Percentiles rank a stretch among this genome's conserved stretches.
These are phyloP conservation scores for Grus americana DNA, from an alignment of 2,113 vertebrate species.

Conservation along the genomic window DNA sequence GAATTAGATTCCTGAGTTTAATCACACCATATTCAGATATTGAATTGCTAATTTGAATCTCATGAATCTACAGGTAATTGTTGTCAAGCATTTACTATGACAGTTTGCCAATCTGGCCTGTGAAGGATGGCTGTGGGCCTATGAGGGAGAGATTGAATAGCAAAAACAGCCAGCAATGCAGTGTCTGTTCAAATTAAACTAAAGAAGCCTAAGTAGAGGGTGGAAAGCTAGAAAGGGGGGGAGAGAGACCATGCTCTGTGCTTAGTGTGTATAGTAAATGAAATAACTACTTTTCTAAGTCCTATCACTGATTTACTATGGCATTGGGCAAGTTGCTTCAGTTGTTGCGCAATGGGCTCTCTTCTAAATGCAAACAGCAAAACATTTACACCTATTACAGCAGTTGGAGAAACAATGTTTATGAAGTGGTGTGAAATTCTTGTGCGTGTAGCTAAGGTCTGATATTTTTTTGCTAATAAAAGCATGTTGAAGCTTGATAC, in stretches of 20 bases:
- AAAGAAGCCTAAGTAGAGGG: neutral
- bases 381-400: neutral
- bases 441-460: neutral
- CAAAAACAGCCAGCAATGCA: neutral
- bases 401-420: neutral
- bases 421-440: neutral
- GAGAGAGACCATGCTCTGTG: neutral
- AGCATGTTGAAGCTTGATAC: neutral
- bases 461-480: neutral
- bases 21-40: neutral
- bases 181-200: neutral
- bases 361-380: neutral
- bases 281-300: neutral
- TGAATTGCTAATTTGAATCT: slow-evolving; percentile 5
- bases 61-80: slow-evolving; percentile 9
- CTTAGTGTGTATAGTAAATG: neutral
- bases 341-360: neutral
- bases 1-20: neutral
- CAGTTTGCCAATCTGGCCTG: neutral
- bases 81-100: neutral
- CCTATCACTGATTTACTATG: neutral
- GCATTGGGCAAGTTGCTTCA: neutral
- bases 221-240: neutral
- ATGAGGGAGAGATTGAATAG: neutral
- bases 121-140: neutral